Evolutionary conservation across 2,888 invertebrate species (phyloP).

Genomic region (Hypolimnas misippus): DNA sequence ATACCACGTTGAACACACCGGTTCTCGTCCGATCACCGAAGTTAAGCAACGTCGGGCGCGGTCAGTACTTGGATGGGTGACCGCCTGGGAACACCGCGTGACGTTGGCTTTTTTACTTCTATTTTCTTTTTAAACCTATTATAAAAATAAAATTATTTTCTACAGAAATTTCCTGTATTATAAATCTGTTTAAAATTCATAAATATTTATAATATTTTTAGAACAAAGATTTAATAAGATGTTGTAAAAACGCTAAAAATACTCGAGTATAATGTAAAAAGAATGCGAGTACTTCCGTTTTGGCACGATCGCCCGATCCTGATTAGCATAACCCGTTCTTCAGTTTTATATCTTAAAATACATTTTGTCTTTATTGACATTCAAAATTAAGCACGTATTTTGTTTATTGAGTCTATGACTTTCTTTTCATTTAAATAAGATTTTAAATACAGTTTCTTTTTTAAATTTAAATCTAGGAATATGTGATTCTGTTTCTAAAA

Average conservation of each 20-base stretch:
- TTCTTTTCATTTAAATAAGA: no score
- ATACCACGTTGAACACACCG: constrained; percentile 77
- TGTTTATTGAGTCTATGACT: not conserved
- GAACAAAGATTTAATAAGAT: not conserved
- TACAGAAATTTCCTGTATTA: no score
- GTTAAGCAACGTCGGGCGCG: constrained; percentile 78
- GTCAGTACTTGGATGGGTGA: constrained; percentile 81
- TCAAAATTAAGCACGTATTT: constrained; percentile 3
- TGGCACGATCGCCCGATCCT: constrained; percentile 24
- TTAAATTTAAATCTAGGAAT: no score
- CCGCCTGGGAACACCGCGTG: constrained; percentile 47
- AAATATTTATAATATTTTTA: not conserved
- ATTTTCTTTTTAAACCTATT: no score
- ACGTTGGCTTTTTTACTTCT: constrained; percentile 36
- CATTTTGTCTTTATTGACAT: constrained; percentile 1
- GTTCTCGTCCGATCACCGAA: constrained; percentile 81
- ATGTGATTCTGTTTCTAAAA: no score
- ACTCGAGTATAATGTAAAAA: constrained; percentile 10
- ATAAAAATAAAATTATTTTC: no score
- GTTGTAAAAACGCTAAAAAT: not conserved
- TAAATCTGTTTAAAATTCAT: not conserved
- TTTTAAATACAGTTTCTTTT: no score
- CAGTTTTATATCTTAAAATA: constrained; percentile 10
- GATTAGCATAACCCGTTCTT: constrained; percentile 22
- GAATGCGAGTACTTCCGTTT: constrained; percentile 49